Conservation (phyloP, 1,140 invertebrate genomes). For the Gryllus bimaculatus region DNA sequence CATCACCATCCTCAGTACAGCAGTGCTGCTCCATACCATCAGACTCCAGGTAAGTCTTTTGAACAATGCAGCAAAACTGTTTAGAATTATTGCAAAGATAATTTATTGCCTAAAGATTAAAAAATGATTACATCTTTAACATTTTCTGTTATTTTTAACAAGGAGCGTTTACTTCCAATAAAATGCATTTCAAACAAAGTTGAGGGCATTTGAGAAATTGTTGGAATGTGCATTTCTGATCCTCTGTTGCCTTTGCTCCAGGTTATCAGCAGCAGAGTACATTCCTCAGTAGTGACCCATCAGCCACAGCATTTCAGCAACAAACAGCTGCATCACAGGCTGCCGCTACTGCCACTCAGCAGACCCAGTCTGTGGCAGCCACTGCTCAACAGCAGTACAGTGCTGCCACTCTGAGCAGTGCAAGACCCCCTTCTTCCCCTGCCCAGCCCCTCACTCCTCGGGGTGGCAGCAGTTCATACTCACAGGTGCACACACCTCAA, state of each 20-base stretch:
- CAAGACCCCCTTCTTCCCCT: slow-evolving; percentile 21
- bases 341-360: background rate
- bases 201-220: no score
- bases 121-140: background rate
- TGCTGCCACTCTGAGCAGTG: background rate
- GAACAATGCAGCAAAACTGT: no score
- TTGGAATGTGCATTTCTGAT: no score
- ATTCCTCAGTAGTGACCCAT: slow-evolving; percentile 37
- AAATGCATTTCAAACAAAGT: no score
- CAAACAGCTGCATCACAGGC: slow-evolving; percentile 7
- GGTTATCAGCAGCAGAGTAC: slow-evolving; percentile 37
- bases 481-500: slow-evolving; percentile 22
- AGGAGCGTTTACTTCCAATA: no score
- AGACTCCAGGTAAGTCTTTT: slow-evolving; percentile 34
- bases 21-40: slow-evolving; percentile 34
- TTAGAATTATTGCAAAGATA: no score
- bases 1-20: slow-evolving; percentile 37
- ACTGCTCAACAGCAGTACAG: slow-evolving; percentile 6
- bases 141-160: no score
- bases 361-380: background rate
- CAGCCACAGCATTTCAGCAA: slow-evolving; percentile 15
- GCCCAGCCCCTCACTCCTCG: slow-evolving; percentile 17
- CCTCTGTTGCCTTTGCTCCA: no score
- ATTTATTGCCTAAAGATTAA: no score
- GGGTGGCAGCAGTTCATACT: slow-evolving; percentile 14